Evolutionary conservation across 2,888 invertebrate species (phyloP).

Genomic region (Cerastoderma edule): DNA sequence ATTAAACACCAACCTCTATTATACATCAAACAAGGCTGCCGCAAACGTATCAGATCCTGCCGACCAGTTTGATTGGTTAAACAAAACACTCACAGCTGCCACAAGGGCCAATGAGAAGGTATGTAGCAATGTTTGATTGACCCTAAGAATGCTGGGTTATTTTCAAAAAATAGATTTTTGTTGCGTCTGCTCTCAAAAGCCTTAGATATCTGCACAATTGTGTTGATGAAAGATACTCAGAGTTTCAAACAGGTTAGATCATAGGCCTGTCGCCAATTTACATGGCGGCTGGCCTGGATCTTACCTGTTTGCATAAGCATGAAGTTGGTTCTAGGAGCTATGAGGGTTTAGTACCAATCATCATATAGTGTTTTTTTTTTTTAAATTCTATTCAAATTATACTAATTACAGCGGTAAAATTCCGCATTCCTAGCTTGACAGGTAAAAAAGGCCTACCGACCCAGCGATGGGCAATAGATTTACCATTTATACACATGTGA

Average conservation of each 20-base stretch:
- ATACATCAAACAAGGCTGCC: conserved; percentile 80
- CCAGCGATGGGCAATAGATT: too few species aligned
- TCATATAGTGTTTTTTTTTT: too few species aligned
- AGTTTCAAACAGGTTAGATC: background rate
- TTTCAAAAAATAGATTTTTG: background rate
- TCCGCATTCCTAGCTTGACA: too few species aligned
- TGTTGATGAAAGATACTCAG: background rate
- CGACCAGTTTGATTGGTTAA: conserved; percentile 94
- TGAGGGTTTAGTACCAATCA: too few species aligned
- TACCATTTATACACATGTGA: too few species aligned
- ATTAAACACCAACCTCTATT: conserved; percentile 94
- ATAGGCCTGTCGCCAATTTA: background rate
- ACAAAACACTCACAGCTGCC: conserved; percentile 89
- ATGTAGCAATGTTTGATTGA: too few species aligned
- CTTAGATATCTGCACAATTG: background rate
- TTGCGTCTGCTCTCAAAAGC: background rate
- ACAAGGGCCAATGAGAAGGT: conserved; percentile 91
- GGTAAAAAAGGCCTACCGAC: too few species aligned
- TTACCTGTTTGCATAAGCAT: too few species aligned
- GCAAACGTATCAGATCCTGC: conserved; percentile 87
- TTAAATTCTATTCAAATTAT: too few species aligned
- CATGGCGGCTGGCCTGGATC: background rate
- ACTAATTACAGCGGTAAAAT: too few species aligned
- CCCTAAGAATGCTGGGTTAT: background rate
- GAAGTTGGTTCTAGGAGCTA: too few species aligned